Conservation (phyloP, 2,888 invertebrate genomes). For the Eumerus sabulonum region DNA sequence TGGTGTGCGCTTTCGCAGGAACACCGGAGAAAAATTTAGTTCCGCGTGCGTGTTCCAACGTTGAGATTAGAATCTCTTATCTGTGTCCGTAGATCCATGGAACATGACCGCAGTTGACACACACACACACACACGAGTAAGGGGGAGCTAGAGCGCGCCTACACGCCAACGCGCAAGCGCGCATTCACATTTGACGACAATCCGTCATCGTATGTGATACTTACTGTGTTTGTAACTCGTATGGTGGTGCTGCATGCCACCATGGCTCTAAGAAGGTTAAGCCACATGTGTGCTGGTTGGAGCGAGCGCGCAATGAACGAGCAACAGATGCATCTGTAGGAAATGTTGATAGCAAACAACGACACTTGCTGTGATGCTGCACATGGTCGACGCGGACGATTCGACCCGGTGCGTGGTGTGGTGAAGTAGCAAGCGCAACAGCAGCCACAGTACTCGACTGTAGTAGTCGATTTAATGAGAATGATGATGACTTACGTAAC, state of each 20-base stretch:
- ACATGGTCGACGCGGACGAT: slow-evolving; percentile 12
- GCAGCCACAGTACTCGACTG: slow-evolving; percentile 44
- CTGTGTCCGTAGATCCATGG: slow-evolving; percentile 57
- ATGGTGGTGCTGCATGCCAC: slow-evolving; percentile 1
- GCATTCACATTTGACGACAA: slow-evolving; percentile 64
- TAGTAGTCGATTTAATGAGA: slow-evolving; percentile 64
- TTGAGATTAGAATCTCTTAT: slow-evolving; percentile 67
- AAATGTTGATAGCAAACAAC: slow-evolving; percentile 65
- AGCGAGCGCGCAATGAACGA: not conserved
- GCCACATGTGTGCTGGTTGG: slow-evolving; percentile 44
- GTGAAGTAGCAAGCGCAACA: too few species aligned
- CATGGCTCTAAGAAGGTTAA: not conserved
- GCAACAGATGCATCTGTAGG: slow-evolving; percentile 54
- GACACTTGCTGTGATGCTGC: slow-evolving; percentile 59
- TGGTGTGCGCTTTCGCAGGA: too few species aligned
- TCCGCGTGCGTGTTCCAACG: slow-evolving; percentile 67
- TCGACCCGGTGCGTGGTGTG: slow-evolving; percentile 20
- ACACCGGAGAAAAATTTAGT: slow-evolving; percentile 45
- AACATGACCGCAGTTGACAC: slow-evolving; percentile 64
- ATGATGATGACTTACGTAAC: slow-evolving; percentile 67
- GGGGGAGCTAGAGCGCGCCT: slow-evolving; percentile 27
- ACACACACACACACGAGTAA: slow-evolving; percentile 24
- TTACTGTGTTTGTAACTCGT: slow-evolving; percentile 43
- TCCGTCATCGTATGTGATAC: slow-evolving; percentile 66
- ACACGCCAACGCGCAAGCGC: slow-evolving; percentile 32